Evolutionary conservation across 2,113 vertebrate genomes (phyloP), one percentile per base, ranked within the genome.

Genomic region (Podilymbus podiceps): DNA sequence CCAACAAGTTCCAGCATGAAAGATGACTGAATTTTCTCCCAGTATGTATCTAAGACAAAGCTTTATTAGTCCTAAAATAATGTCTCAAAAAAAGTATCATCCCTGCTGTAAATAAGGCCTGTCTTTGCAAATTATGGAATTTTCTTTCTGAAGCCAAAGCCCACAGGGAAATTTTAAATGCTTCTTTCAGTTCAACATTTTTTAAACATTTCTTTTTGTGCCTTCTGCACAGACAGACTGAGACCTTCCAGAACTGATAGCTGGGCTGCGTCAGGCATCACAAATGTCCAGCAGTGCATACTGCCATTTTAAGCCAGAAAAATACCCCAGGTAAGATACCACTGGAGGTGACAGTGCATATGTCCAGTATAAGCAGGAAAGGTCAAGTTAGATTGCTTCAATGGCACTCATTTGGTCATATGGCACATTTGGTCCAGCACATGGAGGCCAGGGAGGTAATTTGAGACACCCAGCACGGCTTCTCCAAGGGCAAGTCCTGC

Each of bases 141-240:
- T 85, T 95, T 91, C 27, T 93, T 94, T 88, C 25, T 78, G 31
- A 95, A 90, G 64, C 17, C 8, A 38, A 95, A 91, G 24, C 11
- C 28, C 46, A 31, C 10, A 8, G 10, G 40, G 42, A 84, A 89
- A 93, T 80, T 64, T 66, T 16, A 40, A 79, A 55, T n/a, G 60
- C 88, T 92, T 22, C 18, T 5, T 93, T 94, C 28, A 10, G 3
- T 50, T 81, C 28, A 56, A 35, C 84, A 3, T 44, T 47, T 30
- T n/a, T 90, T 68, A n/a, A 89, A 56, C 1, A 40, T 2, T 49
- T 62, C 8, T 13, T 28, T 60, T 84, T 56, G 52, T 24, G 60
- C 19, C 6, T 66, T 55, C 16, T 56, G 12, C 21, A 30, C 11
- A 82, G 47, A 25, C 18, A 66, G 18, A 42, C 9, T 50, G 59